Conservation (phyloP, 2,113 vertebrate genomes). For the Caranx ignobilis region DNA sequence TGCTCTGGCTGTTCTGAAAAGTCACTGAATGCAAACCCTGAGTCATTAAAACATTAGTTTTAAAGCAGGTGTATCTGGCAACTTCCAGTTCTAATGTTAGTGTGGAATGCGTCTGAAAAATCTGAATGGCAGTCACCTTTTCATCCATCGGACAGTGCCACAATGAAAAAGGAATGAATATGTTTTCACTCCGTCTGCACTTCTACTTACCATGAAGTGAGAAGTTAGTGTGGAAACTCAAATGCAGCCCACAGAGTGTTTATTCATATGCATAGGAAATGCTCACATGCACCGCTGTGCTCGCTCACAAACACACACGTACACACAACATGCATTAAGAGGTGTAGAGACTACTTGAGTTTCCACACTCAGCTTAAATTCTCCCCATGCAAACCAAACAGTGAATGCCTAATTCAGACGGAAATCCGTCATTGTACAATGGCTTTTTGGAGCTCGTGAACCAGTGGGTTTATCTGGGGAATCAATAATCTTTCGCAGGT, state of each 20-base stretch:
- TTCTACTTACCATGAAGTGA: constrained; percentile 54
- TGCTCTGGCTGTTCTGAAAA: constrained; percentile 1
- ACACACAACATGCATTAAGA: constrained; percentile 54
- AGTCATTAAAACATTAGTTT: constrained; percentile 20
- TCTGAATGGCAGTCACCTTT: constrained; percentile 36
- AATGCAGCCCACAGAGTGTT: constrained; percentile 54
- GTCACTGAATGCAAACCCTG: constrained; percentile 3
- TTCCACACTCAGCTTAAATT: constrained; percentile 59
- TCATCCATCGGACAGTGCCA: constrained; percentile 44
- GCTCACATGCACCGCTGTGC: constrained; percentile 58
- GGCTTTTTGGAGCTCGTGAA: constrained; percentile 59
- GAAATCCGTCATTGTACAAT: constrained; percentile 73
- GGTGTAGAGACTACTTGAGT: constrained; percentile 54
- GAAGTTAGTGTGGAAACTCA: constrained; percentile 43
- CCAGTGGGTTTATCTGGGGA: constrained; percentile 61
- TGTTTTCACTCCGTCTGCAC: constrained; percentile 48
- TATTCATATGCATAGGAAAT: constrained; percentile 68
- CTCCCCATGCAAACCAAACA: constrained; percentile 56
- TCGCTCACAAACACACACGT: constrained; percentile 11
- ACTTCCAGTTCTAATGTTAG: constrained; percentile 30
- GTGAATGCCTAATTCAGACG: constrained; percentile 70
- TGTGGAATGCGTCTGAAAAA: constrained; percentile 39
- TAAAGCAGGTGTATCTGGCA: neutral
- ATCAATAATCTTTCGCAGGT: constrained; percentile 68
- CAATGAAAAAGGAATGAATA: constrained; percentile 68